These are phyloP conservation scores for Colletes latitarsis DNA, from an alignment of 1,140 invertebrate species.

Conservation along the genomic window DNA sequence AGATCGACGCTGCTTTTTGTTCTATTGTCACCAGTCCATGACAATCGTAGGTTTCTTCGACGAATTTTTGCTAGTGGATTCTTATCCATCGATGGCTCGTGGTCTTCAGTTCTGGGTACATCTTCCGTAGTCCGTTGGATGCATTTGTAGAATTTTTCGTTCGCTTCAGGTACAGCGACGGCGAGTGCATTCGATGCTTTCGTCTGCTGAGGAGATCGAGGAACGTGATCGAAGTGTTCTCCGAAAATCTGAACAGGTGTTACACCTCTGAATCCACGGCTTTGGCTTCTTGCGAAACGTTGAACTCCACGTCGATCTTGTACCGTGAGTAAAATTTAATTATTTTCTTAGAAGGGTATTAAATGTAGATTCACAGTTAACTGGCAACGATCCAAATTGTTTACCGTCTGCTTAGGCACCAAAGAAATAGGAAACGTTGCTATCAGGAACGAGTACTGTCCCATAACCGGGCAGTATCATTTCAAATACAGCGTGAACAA, in stretches of 20 bases:
- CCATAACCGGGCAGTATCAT: slow-evolving; percentile 85
- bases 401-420: slow-evolving; percentile 76
- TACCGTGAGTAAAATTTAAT: slow-evolving; percentile 73
- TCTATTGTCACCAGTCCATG: too few relatives aligned
- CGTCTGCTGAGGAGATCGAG: slow-evolving; percentile 83
- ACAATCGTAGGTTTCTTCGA: too few relatives aligned
- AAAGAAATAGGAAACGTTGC: slow-evolving; percentile 79
- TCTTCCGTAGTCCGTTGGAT: too few relatives aligned
- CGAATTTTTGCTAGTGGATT: too few relatives aligned
- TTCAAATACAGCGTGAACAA: slow-evolving; percentile 84
- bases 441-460: slow-evolving; percentile 85
- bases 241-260: slow-evolving; percentile 84
- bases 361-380: too few relatives aligned
- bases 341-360: neutral
- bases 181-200: slow-evolving; percentile 85
- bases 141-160: neutral
- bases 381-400: too few relatives aligned
- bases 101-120: neutral
- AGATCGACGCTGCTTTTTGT: too few relatives aligned
- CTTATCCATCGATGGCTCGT: too few relatives aligned
- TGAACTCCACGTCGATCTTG: slow-evolving; percentile 77
- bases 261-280: slow-evolving; percentile 84
- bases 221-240: slow-evolving; percentile 86
- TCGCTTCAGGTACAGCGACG: slow-evolving; percentile 80
- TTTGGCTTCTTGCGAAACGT: slow-evolving; percentile 82